phyloP scores from a whole-genome alignment of 2,797 vertebrate genomes.

The Myotis myotis region DNA sequence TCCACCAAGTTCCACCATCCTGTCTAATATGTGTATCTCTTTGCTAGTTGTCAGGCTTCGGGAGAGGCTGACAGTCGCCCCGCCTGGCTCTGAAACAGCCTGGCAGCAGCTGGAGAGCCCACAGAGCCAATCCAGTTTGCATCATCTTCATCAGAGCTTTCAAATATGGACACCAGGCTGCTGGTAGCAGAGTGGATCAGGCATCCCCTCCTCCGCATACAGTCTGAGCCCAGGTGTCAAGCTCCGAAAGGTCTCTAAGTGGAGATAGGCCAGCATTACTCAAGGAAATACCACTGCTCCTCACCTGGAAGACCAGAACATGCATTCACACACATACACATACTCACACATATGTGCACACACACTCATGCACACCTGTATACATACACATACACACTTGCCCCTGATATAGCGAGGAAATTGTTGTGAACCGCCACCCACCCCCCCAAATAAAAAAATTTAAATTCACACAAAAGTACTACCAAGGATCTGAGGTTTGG shows the following conservation, averaged over 20 bases:
- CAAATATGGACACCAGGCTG: not conserved
- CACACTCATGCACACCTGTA: not conserved
- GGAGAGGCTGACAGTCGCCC: not conserved
- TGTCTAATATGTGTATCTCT: not conserved
- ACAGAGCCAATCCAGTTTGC: not conserved
- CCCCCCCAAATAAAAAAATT: not conserved
- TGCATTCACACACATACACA: not conserved
- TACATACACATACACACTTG: not conserved
- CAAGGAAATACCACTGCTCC: not conserved
- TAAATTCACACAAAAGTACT: not conserved
- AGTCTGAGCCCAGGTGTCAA: not conserved
- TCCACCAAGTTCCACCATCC: not conserved
- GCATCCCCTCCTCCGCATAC: rapidly evolving
- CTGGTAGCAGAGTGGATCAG: not conserved
- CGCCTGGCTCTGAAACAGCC: not conserved
- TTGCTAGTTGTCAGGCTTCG: not conserved
- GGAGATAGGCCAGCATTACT: not conserved
- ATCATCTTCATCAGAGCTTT: constrained; percentile 21
- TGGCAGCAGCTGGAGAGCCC: not conserved
- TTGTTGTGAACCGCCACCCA: not conserved
- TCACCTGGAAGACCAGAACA: not conserved
- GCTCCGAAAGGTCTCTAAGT: not conserved
- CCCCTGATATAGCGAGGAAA: not conserved
- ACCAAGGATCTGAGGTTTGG: not conserved
- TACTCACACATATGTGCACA: not conserved